Base-by-base conservation (phyloP, 2,113 vertebrate genomes). In the Oreochromis aureus region DNA sequence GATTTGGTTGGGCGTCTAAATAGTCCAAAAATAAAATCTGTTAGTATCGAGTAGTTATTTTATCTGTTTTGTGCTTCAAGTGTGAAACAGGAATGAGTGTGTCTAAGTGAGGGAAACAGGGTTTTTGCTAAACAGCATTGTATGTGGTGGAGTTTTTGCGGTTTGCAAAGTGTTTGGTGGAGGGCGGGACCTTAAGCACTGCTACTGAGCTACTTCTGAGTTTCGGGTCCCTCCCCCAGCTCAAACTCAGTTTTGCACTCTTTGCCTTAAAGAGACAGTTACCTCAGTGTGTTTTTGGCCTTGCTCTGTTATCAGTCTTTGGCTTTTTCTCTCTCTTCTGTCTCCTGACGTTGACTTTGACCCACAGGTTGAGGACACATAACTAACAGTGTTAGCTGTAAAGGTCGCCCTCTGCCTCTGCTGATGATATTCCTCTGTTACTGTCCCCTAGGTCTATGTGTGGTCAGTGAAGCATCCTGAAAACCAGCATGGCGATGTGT, bases 121-220 rank as follows among this genome's bases (percentile, higher is more conserved):
- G 32, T 83, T 85, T 91, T 92, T 91, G 91, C 88, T 89, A 78
- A 89, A 95, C 89, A 88, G 88, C 78, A 79, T 91, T 94, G 91
- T 93, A 94, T 95, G 91, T 90, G 84, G 91, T 91, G 89, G 90
- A 91, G 93, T 92, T 94, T 95, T 94, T 96, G 95, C 83, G 93
- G 94, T 96, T 96, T 95, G 89, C 79, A 89, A 90, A 93, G 90
- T 94, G 92, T 90, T 92, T 89, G 76, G 87, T 46, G 61, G 89
- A 86, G 92, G 94, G 95, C 48, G 93, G 94, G 78, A 84, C 85
- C 48, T 87, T 46, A 86, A 87, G 92, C 78, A 16, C 83, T 85
- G 91, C 82, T 34, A 5, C 73, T 86, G 86, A 92, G 89, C 86
- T 92, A 63, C 92, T 89, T 95, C 46, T 92, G 86, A 88, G 88